Base-by-base conservation (phyloP, 2,797 vertebrate genomes). In the Mastacembelus armatus region DNA sequence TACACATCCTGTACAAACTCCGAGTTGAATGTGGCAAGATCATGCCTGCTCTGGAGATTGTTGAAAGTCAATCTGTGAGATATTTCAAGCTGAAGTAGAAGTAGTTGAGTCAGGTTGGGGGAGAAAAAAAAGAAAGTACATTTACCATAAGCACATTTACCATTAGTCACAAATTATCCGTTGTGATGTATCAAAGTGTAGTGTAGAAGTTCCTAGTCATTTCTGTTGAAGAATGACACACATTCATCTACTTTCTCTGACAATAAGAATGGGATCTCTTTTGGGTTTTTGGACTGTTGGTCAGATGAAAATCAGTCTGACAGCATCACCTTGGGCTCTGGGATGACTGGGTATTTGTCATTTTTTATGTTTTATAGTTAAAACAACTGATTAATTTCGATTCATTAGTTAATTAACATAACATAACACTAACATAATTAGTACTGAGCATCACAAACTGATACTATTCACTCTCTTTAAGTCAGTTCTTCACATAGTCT, bases 61-160 rank as follows among this genome's bases (percentile, higher is more conserved):
- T 30, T 60, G 36, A 58, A 68, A 81, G 79, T 50, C 43, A 45
- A 83, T 80, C 75, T 74, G 72, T 80, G 72, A 67, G 75, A 82
- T 61, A 71, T 39, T 80, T 67, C 15, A 43, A 72, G 39, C 35
- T 2, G 16, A 49, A 48, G 55, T 11, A 62, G 43, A 33, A 49
- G 27, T 11, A 48, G 35, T 73, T 3, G 36, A 43, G n/a, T 50
- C 64, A 19, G 27, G 36, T 62, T 4, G 5, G 61, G 19, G 18
- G 40, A 58, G n/a, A n/a, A 51, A 35, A 43, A 32, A 45, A 65
- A 22, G 51, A 6, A 42, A 26, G 40, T 7, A 5, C 15, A 18
- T 44, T 58, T 26, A 58, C 32, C 39, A 33, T 14, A 51, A 44
- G 39, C 33, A 30, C 30, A 51, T 2, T 21, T 38, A 10, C 3